Evolutionary conservation across 2,113 vertebrate genomes (phyloP).

Genomic region (Eretmochelys imbricata): DNA sequence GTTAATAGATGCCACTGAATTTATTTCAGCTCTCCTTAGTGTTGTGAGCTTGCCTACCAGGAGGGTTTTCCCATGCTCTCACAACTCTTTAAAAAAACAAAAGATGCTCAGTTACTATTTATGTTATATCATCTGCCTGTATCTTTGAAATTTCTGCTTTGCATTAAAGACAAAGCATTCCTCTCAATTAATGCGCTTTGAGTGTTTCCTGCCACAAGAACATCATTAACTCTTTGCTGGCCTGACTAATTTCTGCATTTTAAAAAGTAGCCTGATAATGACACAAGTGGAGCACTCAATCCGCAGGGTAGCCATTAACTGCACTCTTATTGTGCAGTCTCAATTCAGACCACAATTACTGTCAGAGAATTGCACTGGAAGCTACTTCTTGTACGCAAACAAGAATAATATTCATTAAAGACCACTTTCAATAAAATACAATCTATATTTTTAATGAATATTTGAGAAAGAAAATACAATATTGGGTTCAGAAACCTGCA

Average conservation of each 20-base stretch:
- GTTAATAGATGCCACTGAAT: not conserved
- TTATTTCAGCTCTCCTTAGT: not conserved
- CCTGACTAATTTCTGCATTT: constrained; percentile 79
- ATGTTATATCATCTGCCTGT: constrained; percentile 67
- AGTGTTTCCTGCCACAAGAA: constrained; percentile 76
- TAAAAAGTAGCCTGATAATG: constrained; percentile 77
- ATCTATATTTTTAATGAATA: constrained; percentile 76
- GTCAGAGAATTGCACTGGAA: constrained; percentile 78
- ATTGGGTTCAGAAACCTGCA: constrained; percentile 63
- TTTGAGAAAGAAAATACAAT: constrained; percentile 78
- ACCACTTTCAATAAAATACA: constrained; percentile 77
- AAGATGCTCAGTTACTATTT: constrained; percentile 49
- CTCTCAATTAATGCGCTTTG: constrained; percentile 75
- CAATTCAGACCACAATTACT: constrained; percentile 80
- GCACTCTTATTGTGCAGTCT: constrained; percentile 62
- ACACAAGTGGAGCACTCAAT: constrained; percentile 78
- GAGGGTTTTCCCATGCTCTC: constrained; percentile 36
- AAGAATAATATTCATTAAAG: constrained; percentile 78
- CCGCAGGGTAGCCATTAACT: constrained; percentile 81
- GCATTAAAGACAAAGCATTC: constrained; percentile 80
- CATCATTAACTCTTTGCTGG: constrained; percentile 83
- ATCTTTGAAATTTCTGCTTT: constrained; percentile 67
- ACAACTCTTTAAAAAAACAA: not conserved
- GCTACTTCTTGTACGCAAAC: constrained; percentile 79
- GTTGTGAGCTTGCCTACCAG: not conserved